phyloP scores from a whole-genome alignment of 2,113 vertebrate species.

The Solea solea region DNA sequence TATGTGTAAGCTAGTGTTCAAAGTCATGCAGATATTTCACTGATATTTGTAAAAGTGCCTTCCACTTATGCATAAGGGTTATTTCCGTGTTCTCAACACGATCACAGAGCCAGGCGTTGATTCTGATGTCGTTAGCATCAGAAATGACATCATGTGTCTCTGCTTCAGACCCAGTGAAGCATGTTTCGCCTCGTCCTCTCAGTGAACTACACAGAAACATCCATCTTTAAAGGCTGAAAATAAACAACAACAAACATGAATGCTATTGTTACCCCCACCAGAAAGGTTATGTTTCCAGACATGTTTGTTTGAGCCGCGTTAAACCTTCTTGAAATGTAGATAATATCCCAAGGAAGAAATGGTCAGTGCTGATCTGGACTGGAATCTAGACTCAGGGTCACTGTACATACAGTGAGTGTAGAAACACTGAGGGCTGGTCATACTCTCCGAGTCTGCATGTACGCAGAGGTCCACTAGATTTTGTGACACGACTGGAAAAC shows the following conservation, averaged over 20 bases:
- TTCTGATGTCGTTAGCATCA: constrained; percentile 58
- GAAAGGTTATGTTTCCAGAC: too few relatives aligned
- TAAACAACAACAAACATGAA: constrained; percentile 27
- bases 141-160: constrained; percentile 83
- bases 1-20: constrained; percentile 91
- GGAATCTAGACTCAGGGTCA: too few relatives aligned
- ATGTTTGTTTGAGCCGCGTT: constrained; percentile 20
- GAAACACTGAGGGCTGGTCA: too few relatives aligned
- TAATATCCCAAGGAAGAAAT: too few relatives aligned
- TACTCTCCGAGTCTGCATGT: too few relatives aligned
- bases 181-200: constrained; percentile 35
- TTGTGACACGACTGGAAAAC: too few relatives aligned
- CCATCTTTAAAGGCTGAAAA: constrained; percentile 63
- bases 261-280: neutral
- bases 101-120: constrained; percentile 71
- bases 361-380: too few relatives aligned
- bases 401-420: too few relatives aligned
- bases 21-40: constrained; percentile 87
- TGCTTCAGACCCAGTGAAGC: constrained; percentile 82
- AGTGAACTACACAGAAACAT: constrained; percentile 37
- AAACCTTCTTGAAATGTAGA: too few relatives aligned
- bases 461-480: too few relatives aligned
- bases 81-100: constrained; percentile 56
- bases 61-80: constrained; percentile 78
- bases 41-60: constrained; percentile 82